A percentile compares a stretch with the other conserved stretches of the same genome.
These are phyloP conservation scores for Anthonomus grandis DNA, from an alignment of 1,140 invertebrate genomes.

Conservation along the genomic window DNA sequence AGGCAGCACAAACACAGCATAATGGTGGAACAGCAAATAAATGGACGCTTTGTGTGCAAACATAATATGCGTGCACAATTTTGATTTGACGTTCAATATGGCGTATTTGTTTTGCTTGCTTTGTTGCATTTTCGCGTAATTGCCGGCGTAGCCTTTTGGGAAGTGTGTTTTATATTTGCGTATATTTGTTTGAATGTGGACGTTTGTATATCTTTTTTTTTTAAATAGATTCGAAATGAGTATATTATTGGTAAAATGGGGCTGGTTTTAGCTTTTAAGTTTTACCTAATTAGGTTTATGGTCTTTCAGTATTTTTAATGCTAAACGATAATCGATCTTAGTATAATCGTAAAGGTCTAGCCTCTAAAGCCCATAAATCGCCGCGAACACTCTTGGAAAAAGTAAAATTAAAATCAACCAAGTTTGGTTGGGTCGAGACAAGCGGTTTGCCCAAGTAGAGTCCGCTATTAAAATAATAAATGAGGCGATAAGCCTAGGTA, in stretches of 20 bases:
- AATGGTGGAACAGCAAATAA: slow-evolving; percentile 15
- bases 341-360: too few relatives aligned
- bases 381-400: too few relatives aligned
- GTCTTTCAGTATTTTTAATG: too few relatives aligned
- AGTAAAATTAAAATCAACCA: slow-evolving; percentile 23
- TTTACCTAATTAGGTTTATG: too few relatives aligned
- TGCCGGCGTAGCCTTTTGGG: neutral
- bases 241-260: too few relatives aligned
- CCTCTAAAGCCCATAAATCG: too few relatives aligned
- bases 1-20: slow-evolving; percentile 25
- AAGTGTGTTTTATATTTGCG: neutral
- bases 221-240: too few relatives aligned
- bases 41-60: slow-evolving; percentile 23
- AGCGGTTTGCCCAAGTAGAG: slow-evolving; percentile 37
- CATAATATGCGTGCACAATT: slow-evolving; percentile 22
- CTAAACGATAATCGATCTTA: too few relatives aligned
- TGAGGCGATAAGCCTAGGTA: slow-evolving; percentile 43
- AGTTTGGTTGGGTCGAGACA: slow-evolving; percentile 25
- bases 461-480: slow-evolving; percentile 45
- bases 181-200: too few relatives aligned
- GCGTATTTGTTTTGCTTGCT: slow-evolving; percentile 14
- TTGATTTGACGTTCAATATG: slow-evolving; percentile 19
- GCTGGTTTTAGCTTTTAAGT: too few relatives aligned
- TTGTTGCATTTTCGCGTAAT: slow-evolving; percentile 11
- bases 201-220: neutral